Evolutionary conservation across 2,888 invertebrate genomes (phyloP).

Genomic region (Cerastis leucographa): DNA sequence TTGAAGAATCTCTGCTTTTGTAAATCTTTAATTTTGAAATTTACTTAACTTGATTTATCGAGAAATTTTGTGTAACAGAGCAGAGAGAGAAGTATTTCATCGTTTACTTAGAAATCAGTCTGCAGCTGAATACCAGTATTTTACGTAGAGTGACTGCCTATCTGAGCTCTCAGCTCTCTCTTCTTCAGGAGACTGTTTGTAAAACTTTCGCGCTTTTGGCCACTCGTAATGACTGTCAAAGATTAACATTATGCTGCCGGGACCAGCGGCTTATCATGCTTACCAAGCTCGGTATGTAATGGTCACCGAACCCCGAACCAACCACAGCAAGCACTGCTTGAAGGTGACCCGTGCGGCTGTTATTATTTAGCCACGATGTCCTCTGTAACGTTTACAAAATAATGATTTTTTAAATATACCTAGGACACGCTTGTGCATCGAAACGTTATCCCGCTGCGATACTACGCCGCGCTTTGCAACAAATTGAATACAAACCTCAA

Average conservation of each 20-base stretch:
- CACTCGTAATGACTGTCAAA: background rate
- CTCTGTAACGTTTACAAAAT: background rate
- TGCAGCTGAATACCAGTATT: background rate
- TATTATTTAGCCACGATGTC: background rate
- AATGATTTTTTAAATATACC: background rate
- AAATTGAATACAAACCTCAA: conserved; percentile 2
- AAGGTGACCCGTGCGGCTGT: background rate
- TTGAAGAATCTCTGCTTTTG: background rate
- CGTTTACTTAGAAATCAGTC: background rate
- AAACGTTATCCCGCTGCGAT: background rate
- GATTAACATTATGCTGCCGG: background rate
- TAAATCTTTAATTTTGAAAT: background rate
- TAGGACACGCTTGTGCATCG: background rate
- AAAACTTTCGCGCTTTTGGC: background rate
- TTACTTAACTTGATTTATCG: background rate
- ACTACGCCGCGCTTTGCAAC: background rate
- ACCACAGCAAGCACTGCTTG: background rate
- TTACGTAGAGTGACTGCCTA: background rate
- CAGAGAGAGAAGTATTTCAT: background rate
- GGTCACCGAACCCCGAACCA: background rate
- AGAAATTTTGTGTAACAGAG: background rate
- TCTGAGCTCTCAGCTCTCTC: background rate
- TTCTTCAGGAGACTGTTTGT: background rate
- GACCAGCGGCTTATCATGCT: background rate
- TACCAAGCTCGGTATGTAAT: background rate